Base-by-base conservation (phyloP, 35 echinoderm and acorn worm species). In the Holothuria glaberrima region DNA sequence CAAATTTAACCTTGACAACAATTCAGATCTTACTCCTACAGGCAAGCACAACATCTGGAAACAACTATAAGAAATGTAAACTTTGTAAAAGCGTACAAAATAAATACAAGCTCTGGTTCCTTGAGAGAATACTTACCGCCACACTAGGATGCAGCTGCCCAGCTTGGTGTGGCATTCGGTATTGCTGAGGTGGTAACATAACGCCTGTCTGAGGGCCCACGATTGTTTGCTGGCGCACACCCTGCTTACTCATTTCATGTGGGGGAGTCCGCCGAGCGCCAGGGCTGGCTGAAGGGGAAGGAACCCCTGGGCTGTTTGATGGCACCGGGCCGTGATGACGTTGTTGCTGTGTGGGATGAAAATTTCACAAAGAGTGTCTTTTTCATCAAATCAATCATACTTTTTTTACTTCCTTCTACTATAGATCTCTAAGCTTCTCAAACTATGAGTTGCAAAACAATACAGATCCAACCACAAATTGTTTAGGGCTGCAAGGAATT, bases 221-320 rank as follows among this genome's bases (percentile, higher is more conserved):
- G 2, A 91, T 33, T 21, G 88, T 74, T 75, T 91, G 93, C 73
- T 94, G 89, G 90, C 80, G 89, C 50, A 90, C 94, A 64, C 90
- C 90, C 73, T 92, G 86, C 86, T 92, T 92, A 71, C 74, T 95
- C 94, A 95, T 95, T 82, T 95, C 91, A 95, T 93, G 94, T 65
- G 94, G 88, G 68, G 74, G 91, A 58, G 88, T 70, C 46, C 76
- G 84, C 41, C 59, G 68, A 75, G 84, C 89, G 46, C 90, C 93
- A 27, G 93, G 93, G 89, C 93, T 94, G 83, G 89, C 92, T 21
- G 92, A 94, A 57, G 92, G 92, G 67, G 92, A 94, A 48, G 92
- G 92, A 58, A 90, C 80, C 71, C 88, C 88, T 62, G 92, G 88
- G 73, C 91, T 92, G 48, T 90, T 89, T 12, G 80, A 80, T 35